These are phyloP conservation scores for Odocoileus virginianus DNA, from an alignment of 2,113 vertebrate genomes.

Conservation along the genomic window DNA sequence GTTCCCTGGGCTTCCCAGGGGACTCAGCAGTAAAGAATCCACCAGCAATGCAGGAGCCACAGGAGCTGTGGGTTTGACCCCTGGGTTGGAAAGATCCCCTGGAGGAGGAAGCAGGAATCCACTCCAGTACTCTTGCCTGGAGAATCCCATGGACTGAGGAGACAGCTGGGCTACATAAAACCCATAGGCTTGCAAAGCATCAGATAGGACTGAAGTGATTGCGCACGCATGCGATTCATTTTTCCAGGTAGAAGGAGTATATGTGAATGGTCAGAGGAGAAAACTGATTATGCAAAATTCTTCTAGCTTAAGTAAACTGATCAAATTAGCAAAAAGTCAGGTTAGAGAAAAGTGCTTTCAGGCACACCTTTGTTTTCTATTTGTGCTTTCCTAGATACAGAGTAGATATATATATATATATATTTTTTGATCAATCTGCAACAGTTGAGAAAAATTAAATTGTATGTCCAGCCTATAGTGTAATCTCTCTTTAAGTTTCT, in stretches of 20 bases:
- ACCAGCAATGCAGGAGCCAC: background rate
- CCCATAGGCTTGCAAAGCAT: background rate
- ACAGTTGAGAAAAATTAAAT: background rate
- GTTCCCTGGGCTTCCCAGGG: background rate
- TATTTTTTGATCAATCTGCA: background rate
- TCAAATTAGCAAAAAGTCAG: background rate
- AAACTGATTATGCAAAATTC: background rate
- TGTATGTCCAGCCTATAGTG: background rate
- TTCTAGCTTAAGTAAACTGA: background rate
- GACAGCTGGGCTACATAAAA: background rate
- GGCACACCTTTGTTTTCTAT: background rate
- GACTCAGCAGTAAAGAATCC: fast-evolving
- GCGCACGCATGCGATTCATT: fast-evolving
- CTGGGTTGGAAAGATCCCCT: background rate
- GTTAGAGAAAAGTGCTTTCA: background rate
- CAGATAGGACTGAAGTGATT: background rate
- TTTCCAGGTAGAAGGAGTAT: background rate
- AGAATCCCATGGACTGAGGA: background rate
- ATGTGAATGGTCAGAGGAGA: background rate
- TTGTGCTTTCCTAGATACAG: background rate
- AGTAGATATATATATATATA: background rate
- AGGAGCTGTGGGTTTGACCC: background rate
- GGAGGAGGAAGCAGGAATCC: background rate
- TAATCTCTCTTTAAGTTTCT: background rate
- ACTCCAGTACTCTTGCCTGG: background rate